Evolutionary conservation across 2,797 vertebrate genomes (phyloP), one percentile per base, ranked within the genome.

Genomic region (Percopsis omiscomaycus): DNA sequence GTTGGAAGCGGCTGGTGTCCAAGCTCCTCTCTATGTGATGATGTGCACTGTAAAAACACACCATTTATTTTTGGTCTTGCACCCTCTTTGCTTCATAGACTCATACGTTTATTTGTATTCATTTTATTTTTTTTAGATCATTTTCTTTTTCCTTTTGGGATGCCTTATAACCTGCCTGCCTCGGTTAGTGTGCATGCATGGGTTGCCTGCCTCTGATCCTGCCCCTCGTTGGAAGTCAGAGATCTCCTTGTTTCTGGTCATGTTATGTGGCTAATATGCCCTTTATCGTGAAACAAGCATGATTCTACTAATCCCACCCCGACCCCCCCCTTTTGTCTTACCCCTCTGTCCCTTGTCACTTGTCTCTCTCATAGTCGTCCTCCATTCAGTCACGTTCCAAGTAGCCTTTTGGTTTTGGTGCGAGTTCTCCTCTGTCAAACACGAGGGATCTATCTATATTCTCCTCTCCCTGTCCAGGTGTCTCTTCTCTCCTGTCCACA

Each of bases 1-100:
- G 96, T 98, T 95, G 95, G 95, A 96, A 95, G 95, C 89, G 86
- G 92, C 92, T 92, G 93, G 90, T 92, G 91, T 93, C 93, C 93
- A 91, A 92, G 94, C 95, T 92, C 93, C 94, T 95, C 89, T 89
- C 93, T 94, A 90, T 94, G 92, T 94, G 91, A 95, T 95, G 92
- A 95, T 95, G 92, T 93, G 92, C 95, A 93, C 91, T 95, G 93
- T 95, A 91, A 92, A 89, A 87, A 89, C 81, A 87, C 86, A 87
- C 86, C 80, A 85, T 89, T 88, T 84, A 84, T 84, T 62, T 77
- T 88, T 90, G 86, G 89, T 93, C 94, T 93, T 93, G 91, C 92
- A 90, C 89, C 92, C 81, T 79, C 82, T 94, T 89, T 90, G 88
- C 91, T 92, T 91, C 88, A 89, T 90, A 87, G 89, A 86, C 82